phyloP scores from a whole-genome alignment of 2,888 invertebrate species.

The Chymomyza fuscimana region DNA sequence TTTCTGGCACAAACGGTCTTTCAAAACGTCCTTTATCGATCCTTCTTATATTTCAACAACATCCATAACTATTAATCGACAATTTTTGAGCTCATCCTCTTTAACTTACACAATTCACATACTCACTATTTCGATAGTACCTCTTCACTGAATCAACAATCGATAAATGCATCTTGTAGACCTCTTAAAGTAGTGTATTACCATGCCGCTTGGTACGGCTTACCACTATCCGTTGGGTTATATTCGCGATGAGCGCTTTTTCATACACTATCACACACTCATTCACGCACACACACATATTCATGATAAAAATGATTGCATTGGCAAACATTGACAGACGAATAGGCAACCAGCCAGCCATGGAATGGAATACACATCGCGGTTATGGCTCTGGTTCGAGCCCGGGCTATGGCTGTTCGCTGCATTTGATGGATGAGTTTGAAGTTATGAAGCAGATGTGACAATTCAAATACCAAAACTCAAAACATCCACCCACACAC shows the following conservation, averaged over 20 bases:
- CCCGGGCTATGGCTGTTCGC: slow-evolving; percentile 38
- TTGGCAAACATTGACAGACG: slow-evolving; percentile 61
- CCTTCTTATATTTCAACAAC: too few relatives aligned
- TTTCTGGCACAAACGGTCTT: too few relatives aligned
- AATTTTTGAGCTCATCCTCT: too few relatives aligned
- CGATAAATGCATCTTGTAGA: not conserved
- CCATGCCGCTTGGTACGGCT: not conserved
- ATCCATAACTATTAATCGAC: too few relatives aligned
- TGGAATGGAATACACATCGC: slow-evolving; percentile 3
- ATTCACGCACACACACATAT: slow-evolving; percentile 22
- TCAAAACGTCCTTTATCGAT: too few relatives aligned
- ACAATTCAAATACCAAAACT: slow-evolving; percentile 73
- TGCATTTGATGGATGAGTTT: slow-evolving; percentile 72
- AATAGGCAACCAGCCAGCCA: slow-evolving; percentile 25
- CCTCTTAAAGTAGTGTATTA: not conserved
- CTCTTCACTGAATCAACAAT: too few relatives aligned
- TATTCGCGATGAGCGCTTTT: not conserved
- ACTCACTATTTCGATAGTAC: too few relatives aligned
- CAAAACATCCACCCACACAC: slow-evolving; percentile 31
- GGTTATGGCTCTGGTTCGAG: not conserved
- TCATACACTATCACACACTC: not conserved
- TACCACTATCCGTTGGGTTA: not conserved
- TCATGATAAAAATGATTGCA: slow-evolving; percentile 71
- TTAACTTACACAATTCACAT: too few relatives aligned
- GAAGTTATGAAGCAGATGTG: slow-evolving; percentile 71